Percentiles rank a stretch among this genome's conserved stretches.
Evolutionary conservation across 2,113 vertebrate species (phyloP).

Genomic region (Tringa solitaria): DNA sequence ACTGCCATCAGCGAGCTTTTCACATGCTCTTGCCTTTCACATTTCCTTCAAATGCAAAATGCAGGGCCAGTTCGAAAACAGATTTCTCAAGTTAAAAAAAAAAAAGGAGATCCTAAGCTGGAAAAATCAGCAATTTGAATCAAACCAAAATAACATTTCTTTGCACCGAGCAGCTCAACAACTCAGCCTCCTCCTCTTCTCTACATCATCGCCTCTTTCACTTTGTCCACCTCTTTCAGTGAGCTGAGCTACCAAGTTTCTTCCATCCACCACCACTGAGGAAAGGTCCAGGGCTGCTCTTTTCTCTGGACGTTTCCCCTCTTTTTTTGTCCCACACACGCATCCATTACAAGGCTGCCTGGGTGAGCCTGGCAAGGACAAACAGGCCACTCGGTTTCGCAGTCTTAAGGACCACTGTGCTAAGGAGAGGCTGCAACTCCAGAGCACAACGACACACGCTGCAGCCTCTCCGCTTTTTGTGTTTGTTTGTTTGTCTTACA

Average conservation of each 20-base stretch:
- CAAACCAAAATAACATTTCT: conserved; percentile 54
- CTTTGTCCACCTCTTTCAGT: conserved; percentile 27
- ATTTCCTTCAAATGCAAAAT: conserved; percentile 17
- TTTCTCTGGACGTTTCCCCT: not conserved
- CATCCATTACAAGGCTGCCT: not conserved
- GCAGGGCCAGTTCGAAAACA: not conserved
- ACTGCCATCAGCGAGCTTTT: not conserved
- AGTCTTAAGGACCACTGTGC: not conserved
- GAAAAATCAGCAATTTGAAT: conserved; percentile 57
- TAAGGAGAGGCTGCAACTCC: conserved; percentile 17
- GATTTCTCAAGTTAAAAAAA: conserved; percentile 26
- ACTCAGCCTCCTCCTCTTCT: not conserved
- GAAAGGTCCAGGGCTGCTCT: not conserved
- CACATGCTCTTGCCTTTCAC: not conserved
- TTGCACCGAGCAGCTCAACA: conserved; percentile 20
- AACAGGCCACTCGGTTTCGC: conserved; percentile 12
- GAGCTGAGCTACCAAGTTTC: conserved; percentile 2
- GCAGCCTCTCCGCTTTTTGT: conserved; percentile 3
- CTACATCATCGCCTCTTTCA: not conserved
- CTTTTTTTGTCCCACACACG: not conserved
- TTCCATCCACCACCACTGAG: not conserved
- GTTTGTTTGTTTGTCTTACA: conserved; percentile 15
- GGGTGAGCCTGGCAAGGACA: not conserved
- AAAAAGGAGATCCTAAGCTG: not conserved
- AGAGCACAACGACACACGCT: not conserved